Evolutionary conservation across 2,797 vertebrate genomes (phyloP).

Genomic region (Arrhamphus sclerolepis): DNA sequence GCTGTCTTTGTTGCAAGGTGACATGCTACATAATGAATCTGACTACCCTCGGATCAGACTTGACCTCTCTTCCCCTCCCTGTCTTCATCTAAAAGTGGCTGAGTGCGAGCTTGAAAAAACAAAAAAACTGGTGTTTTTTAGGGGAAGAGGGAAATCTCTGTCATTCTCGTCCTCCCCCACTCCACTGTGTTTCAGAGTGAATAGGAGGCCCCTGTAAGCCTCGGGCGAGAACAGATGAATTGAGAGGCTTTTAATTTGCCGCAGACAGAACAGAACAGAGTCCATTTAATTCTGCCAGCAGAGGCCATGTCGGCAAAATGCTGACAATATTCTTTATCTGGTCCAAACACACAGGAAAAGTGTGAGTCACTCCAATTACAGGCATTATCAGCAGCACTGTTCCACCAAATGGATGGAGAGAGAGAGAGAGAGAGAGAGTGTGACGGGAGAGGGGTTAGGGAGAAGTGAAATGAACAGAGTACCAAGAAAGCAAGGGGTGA

Average conservation of each 20-base stretch:
- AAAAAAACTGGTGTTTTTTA: conserved; percentile 55
- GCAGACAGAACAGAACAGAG: conserved; percentile 80
- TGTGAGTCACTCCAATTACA: conserved; percentile 84
- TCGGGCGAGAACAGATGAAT: conserved; percentile 78
- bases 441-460: conserved; percentile 60
- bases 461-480: conserved; percentile 56
- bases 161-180: conserved; percentile 42
- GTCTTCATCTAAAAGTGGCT: conserved; percentile 41
- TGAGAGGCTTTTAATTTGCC: conserved; percentile 83
- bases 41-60: conserved; percentile 50
- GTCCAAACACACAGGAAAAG: conserved; percentile 83
- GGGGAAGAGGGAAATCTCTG: conserved; percentile 62
- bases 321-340: conserved; percentile 84
- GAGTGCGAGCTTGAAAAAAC: conserved; percentile 50
- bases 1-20: conserved; percentile 45
- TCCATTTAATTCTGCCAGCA: conserved; percentile 84
- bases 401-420: conserved; percentile 74
- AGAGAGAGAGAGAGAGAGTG: conserved; percentile 66
- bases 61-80: conserved; percentile 49
- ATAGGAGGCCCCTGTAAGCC: conserved; percentile 80
- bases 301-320: conserved; percentile 80
- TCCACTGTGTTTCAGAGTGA: conserved; percentile 67
- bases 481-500: conserved; percentile 61
- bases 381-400: conserved; percentile 81
- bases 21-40: conserved; percentile 56